A percentile compares a stretch with the other conserved stretches of the same genome.
Conservation (phyloP, 2,113 vertebrate genomes). For the Atractosteus spatula region DNA sequence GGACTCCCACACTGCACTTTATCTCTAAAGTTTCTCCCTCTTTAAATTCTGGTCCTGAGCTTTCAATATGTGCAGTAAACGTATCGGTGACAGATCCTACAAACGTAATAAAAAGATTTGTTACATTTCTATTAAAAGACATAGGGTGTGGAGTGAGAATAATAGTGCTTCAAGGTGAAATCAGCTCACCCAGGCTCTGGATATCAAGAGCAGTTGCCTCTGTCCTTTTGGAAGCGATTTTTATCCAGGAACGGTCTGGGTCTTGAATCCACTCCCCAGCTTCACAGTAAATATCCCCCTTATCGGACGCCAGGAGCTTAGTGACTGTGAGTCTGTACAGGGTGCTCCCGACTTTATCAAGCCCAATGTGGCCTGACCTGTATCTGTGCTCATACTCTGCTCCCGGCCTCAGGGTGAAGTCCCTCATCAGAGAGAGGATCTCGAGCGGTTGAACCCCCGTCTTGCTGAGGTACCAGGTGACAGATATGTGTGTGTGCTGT, state of each 20-base stretch:
- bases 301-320: slow-evolving; percentile 60
- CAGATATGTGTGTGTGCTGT: slow-evolving; percentile 86
- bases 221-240: slow-evolving; percentile 63
- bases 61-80: slow-evolving; percentile 49
- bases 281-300: slow-evolving; percentile 74
- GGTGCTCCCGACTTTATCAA: slow-evolving; percentile 69
- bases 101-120: too few relatives aligned
- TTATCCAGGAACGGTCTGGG: slow-evolving; percentile 76
- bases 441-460: background rate
- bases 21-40: slow-evolving; percentile 67
- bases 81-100: slow-evolving; percentile 10
- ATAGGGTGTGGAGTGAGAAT: too few relatives aligned
- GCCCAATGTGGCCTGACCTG: slow-evolving; percentile 46
- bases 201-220: slow-evolving; percentile 36
- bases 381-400: slow-evolving; percentile 64
- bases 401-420: slow-evolving; percentile 75
- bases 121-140: too few relatives aligned
- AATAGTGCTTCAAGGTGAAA: too few relatives aligned
- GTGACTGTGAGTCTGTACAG: slow-evolving; percentile 65
- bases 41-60: slow-evolving; percentile 29
- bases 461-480: slow-evolving; percentile 72
- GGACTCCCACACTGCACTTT: slow-evolving; percentile 50
- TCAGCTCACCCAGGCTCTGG: slow-evolving; percentile 47
- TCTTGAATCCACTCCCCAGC: slow-evolving; percentile 86
- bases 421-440: slow-evolving; percentile 75